These are phyloP conservation scores for Actinernus sp. DNA, from an alignment of 92 coral and sea anemone genomes.

Conservation along the genomic window DNA sequence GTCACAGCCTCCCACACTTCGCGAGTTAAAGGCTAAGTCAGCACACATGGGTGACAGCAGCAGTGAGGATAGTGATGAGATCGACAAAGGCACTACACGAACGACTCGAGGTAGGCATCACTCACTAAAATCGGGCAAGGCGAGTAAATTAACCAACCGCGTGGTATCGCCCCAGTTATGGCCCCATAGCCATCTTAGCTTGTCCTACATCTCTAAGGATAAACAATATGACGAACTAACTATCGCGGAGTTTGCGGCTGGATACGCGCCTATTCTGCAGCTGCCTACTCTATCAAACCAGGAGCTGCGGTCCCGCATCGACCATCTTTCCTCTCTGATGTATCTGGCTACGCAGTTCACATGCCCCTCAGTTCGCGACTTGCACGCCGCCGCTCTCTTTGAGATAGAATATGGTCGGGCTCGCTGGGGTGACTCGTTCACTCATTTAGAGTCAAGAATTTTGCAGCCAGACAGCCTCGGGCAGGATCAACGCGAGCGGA, in stretches of 20 bases:
- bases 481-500: too few species aligned
- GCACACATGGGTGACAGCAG: too few species aligned
- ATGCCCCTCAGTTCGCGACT: too few species aligned
- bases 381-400: conserved; percentile 7
- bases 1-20: too few species aligned
- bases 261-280: conserved; percentile 8
- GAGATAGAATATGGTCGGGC: conserved; percentile 15
- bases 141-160: neutral
- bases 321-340: conserved; percentile 3
- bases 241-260: conserved; percentile 29
- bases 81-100: too few species aligned
- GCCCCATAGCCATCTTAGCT: conserved; percentile 25
- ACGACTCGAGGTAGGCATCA: too few species aligned
- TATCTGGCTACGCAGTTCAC: conserved; percentile 5
- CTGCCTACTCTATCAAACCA: neutral
- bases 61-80: too few species aligned
- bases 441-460: too few species aligned
- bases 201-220: neutral
- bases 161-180: conserved; percentile 17
- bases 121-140: too few species aligned
- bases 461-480: too few species aligned
- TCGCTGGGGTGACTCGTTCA: too few species aligned
- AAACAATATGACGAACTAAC: conserved; percentile 15
- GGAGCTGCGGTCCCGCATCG: neutral
- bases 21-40: too few species aligned